Evolutionary conservation across 2,797 vertebrate genomes (phyloP), one percentile per base, ranked within the genome.

Genomic region (Acanthurus tractus): DNA sequence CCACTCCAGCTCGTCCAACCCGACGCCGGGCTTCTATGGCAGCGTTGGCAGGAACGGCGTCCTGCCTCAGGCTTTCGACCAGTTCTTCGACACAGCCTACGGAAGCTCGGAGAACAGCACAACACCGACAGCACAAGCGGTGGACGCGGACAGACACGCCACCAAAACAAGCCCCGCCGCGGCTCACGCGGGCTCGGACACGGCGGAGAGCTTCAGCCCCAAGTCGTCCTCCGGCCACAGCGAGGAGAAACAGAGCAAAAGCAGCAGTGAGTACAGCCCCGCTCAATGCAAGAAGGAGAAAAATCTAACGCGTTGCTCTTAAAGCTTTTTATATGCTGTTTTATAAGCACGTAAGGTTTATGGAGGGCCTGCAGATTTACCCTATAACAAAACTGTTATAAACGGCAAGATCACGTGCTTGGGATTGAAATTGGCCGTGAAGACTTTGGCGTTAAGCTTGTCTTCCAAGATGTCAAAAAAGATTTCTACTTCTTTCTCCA

Each of bases 331-430:
- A 99, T 98, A 97, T 97, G 97, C 97, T 97, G 96, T 99, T 99
- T 99, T 99, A 99, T 99, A 99, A 97, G 97, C 96, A 95, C 96
- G 96, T 95, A 95, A 97, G 96, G 96, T 99, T 99, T 99, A 99
- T 98, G 95, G 97, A 97, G 96, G 97, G 94, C 96, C 96, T 96
- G 96, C 96, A 97, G 96, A 96, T 98, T 97, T 97, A 95, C 96
- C 96, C 97, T 96, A 56, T 69, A 96, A 97, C 97, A 98, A 97
- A 99, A 98, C 96, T 97, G 95, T 98, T 97, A 97, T 96, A 98
- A 97, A 97, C 96, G 94, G 94, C 96, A 94, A 93, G 96, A 98
- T 98, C 98, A 99, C 97, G 97, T 98, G 98, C 95, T 96, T 96
- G 96, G 95, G 96, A 94, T 96, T 97, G 97, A 98, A 99, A 98